Evolutionary conservation across 2,888 invertebrate species (phyloP).

Genomic region (Elysia crispata): DNA sequence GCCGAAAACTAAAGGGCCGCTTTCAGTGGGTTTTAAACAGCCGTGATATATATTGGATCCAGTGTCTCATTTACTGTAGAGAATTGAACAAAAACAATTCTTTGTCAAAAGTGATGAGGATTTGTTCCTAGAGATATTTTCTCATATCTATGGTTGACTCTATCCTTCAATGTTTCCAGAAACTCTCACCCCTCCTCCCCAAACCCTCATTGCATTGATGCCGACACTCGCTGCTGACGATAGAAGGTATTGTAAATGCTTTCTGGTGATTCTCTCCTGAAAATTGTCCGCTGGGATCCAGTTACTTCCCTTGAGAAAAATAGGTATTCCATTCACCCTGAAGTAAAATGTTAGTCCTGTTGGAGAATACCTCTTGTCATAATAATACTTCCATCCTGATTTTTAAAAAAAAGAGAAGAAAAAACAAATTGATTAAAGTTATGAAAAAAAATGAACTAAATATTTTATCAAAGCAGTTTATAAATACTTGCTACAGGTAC

Average conservation of each 20-base stretch:
- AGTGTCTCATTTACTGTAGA: too few species aligned
- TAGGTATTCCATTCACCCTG: slow-evolving; percentile 88
- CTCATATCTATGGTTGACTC: too few species aligned
- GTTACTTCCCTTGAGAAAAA: slow-evolving; percentile 97
- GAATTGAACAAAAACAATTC: too few species aligned
- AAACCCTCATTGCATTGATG: slow-evolving; percentile 96
- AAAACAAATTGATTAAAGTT: not conserved
- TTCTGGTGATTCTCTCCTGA: slow-evolving; percentile 84
- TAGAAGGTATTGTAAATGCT: slow-evolving; percentile 82
- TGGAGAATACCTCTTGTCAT: slow-evolving; percentile 21
- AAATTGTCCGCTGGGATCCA: slow-evolving; percentile 93
- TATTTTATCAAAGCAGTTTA: too few species aligned
- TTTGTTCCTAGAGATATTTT: too few species aligned
- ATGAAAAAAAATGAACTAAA: too few species aligned
- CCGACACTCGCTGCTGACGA: slow-evolving; percentile 85
- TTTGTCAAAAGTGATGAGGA: too few species aligned
- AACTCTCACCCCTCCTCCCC: slow-evolving; percentile 89
- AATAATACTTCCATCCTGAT: not conserved
- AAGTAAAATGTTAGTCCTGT: slow-evolving; percentile 88
- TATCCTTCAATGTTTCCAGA: too few species aligned
- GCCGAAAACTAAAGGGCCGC: too few species aligned
- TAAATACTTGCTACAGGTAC: too few species aligned
- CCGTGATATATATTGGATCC: too few species aligned
- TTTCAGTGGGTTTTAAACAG: too few species aligned
- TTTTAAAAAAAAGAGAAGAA: not conserved